A percentile compares a stretch with the other conserved stretches of the same genome.
phyloP scores from a whole-genome alignment of 2,797 vertebrate genomes.

The Pangasius mekongensis region DNA sequence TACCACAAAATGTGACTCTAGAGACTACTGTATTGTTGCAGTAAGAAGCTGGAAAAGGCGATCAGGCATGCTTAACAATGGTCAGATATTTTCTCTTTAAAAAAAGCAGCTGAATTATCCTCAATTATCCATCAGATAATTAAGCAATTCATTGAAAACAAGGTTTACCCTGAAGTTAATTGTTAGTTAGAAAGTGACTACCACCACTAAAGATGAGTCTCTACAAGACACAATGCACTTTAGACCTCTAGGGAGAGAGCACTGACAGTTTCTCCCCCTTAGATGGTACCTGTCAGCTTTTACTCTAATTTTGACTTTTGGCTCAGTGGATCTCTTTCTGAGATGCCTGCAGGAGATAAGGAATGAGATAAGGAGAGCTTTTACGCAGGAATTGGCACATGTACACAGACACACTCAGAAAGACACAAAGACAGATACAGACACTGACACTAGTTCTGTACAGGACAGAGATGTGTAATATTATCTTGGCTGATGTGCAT shows the following conservation, averaged over 20 bases:
- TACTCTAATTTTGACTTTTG: slow-evolving; percentile 71
- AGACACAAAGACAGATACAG: slow-evolving; percentile 3
- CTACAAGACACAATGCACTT: slow-evolving; percentile 32
- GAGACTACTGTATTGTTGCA: not conserved
- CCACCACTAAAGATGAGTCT: slow-evolving; percentile 5
- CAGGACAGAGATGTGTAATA: not conserved
- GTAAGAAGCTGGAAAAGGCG: not conserved
- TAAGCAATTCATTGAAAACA: slow-evolving; percentile 31
- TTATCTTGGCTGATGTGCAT: not conserved
- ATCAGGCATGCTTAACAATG: not conserved
- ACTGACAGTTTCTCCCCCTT: slow-evolving; percentile 61
- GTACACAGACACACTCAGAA: not conserved
- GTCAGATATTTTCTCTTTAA: not conserved
- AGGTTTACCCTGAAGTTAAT: not conserved
- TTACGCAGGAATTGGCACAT: slow-evolving; percentile 11
- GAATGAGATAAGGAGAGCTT: slow-evolving; percentile 39
- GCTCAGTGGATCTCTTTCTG: slow-evolving; percentile 77
- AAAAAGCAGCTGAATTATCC: not conserved
- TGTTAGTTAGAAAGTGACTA: slow-evolving; percentile 41
- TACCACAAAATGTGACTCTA: not conserved
- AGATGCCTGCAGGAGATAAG: slow-evolving; percentile 80
- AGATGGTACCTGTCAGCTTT: slow-evolving; percentile 81
- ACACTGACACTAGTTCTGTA: not conserved
- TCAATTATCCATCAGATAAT: slow-evolving; percentile 36
- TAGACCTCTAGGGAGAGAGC: slow-evolving; percentile 49